Base-by-base conservation (phyloP, 2,888 invertebrate genomes). In the Pachliopta kotzebuea region DNA sequence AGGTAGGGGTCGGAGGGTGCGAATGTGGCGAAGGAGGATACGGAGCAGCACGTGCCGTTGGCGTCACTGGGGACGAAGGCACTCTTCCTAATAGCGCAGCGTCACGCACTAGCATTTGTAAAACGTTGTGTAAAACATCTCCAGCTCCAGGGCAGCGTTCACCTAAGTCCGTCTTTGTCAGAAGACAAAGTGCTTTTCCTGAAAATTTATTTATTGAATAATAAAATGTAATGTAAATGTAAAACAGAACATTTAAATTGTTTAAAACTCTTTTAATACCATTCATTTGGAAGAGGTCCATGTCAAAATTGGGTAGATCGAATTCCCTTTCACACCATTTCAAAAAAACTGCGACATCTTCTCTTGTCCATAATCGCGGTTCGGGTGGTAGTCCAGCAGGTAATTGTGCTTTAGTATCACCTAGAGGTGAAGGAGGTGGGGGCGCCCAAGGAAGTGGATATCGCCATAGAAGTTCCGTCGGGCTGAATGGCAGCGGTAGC, bases 281-380 rank as follows among this genome's bases (percentile, higher is more conserved):
- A 85, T 98, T 98, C 98, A 98, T 98, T 92, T 97, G 97, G 85
- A 98, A 98, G 88, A 97, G 95, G 80, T 98, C 97, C 94, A 96
- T 95, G 81, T 98, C 97, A 81, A 98, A 96, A 74, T 96, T 95
- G 61, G 97, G 97, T 72, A 98, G 91, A 85, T 98, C 98, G 83
- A 97, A 98, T 88, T 98, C 97, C 71, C 96, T 93, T 86, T 98
- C 97, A 72, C 97, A 97, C 96, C 98, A 98, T 79, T 96, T 95
- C 59, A 98, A 90, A 86, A 98, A 98, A 62, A 96, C 93, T 56
- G 94, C 93, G 23, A 98, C 98, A 82, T 98, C 98, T 73, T 98
- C 98, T 72, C 98, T 94, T 64, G 95, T 95, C 98, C 98, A 98
- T 58, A 96, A 88, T 75, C 98, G 93, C 11, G 98, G 98, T 92